These are phyloP conservation scores for Pterocles burchelli DNA, from an alignment of 2,113 vertebrate genomes.

Conservation along the genomic window DNA sequence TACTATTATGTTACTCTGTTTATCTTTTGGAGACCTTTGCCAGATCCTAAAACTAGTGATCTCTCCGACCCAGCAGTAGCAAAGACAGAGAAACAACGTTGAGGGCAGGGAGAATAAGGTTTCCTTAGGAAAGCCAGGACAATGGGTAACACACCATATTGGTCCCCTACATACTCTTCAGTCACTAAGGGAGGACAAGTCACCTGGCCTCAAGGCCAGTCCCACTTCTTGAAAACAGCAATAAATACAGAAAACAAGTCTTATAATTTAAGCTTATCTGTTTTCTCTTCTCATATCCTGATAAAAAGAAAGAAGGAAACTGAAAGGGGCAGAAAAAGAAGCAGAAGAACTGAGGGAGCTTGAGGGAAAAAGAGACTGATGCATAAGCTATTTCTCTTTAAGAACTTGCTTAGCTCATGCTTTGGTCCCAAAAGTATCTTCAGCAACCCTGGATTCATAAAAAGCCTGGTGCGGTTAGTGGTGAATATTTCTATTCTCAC, in stretches of 20 bases:
- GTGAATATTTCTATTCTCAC: not conserved
- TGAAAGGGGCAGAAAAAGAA: not conserved
- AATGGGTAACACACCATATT: not conserved
- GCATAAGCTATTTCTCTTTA: not conserved
- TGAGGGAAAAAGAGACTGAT: not conserved
- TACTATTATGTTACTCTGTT: not conserved
- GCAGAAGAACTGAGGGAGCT: not conserved
- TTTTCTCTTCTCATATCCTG: not conserved
- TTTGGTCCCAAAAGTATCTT: not conserved
- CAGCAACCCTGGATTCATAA: not conserved
- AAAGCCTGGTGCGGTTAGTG: not conserved
- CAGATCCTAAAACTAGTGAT: not conserved
- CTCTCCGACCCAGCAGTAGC: not conserved
- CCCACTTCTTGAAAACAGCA: not conserved
- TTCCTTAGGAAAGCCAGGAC: not conserved
- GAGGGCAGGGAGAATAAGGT: not conserved
- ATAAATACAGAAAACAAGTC: not conserved
- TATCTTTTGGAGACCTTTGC: not conserved
- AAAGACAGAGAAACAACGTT: not conserved
- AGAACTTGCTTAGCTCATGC: not conserved
- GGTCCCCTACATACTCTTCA: not conserved
- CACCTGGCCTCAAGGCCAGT: not conserved
- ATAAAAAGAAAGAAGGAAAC: not conserved
- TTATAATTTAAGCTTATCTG: not conserved
- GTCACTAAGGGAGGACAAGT: not conserved